Evolutionary conservation across 1,140 invertebrate genomes (phyloP), one percentile per base, ranked within the genome.

Genomic region (Oncopeltus fasciatus): DNA sequence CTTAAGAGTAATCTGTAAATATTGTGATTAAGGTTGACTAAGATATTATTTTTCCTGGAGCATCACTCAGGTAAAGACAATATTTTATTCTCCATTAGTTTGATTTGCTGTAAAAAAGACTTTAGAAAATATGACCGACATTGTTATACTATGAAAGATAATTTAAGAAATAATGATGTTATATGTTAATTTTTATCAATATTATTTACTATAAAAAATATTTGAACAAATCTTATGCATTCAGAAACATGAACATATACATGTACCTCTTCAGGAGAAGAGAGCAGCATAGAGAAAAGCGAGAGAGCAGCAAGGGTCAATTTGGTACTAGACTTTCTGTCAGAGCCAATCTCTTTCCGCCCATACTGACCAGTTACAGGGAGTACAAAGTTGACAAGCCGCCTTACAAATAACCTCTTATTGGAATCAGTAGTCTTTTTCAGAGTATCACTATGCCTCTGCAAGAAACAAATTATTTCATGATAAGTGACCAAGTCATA

Each of bases 301-400:
- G 89, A 83, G 67, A 87, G 82, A 12, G 86, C 88, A 62, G 82
- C 82, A 31, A 83, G 72, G 2, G 87, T 86, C 66, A 85, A 81
- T 27, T 83, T 78, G 57, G 67, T 69, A 11, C 57, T 49, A 1
- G 47, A 59, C 20, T 65, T 64, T 26, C 76, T 63, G 69, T 77
- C 70, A 71, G 78, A 77, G 73, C 83, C 74, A 72, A 87, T 68
- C 78, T 93, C 75, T 73, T 92, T 72, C 61, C 77, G 72, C 46
- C 81, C 81, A 74, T 91, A 95, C 58, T 84, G 83, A 72, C 92
- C 90, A 59, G 84, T 87, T 18, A 86, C 88, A 0, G 93, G 93
- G 71, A 87, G 88, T 70, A 86, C 90, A 72, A 92, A 96, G 64
- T 87, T 83, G 0, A 94, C 77, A 2, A 98, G 77, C 31, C 85